These are phyloP conservation scores for Dasypolia templi DNA, from an alignment of 2,888 invertebrate species.

Conservation along the genomic window DNA sequence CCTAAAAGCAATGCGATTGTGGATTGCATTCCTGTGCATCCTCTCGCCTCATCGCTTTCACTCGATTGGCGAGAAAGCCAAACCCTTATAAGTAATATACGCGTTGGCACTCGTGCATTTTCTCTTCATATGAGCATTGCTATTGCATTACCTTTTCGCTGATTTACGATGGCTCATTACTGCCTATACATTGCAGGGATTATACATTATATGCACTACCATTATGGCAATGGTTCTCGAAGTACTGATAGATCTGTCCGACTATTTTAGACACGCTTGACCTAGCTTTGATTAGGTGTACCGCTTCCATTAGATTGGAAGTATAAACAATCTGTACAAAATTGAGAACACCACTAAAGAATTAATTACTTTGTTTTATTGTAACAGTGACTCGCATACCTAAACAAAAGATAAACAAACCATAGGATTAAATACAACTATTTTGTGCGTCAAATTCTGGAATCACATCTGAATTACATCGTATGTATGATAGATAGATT, in stretches of 20 bases:
- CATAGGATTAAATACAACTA: constrained; percentile 8
- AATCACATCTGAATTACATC: constrained; percentile 54
- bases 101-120: constrained; percentile 50
- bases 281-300: constrained; percentile 61
- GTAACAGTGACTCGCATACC: constrained; percentile 72
- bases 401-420: constrained; percentile 38
- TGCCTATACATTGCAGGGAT: constrained; percentile 51
- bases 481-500: constrained; percentile 62
- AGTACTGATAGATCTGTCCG: constrained; percentile 59
- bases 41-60: constrained; percentile 69
- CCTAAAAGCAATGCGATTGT: constrained; percentile 35
- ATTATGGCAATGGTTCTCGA: constrained; percentile 58
- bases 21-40: constrained; percentile 71
- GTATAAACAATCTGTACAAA: constrained; percentile 68
- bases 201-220: constrained; percentile 59
- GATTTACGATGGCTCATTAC: constrained; percentile 61
- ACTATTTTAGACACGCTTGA: constrained; percentile 61
- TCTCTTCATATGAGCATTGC: constrained; percentile 62
- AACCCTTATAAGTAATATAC: constrained; percentile 62
- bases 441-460: constrained; percentile 32
- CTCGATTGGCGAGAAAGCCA: constrained; percentile 67
- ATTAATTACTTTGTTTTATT: constrained; percentile 78
- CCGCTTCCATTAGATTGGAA: constrained; percentile 61
- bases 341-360: constrained; percentile 77
- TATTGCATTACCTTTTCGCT: constrained; percentile 60